Conservation (phyloP, 1,140 invertebrate species). For the Marisa cornuarietis region DNA sequence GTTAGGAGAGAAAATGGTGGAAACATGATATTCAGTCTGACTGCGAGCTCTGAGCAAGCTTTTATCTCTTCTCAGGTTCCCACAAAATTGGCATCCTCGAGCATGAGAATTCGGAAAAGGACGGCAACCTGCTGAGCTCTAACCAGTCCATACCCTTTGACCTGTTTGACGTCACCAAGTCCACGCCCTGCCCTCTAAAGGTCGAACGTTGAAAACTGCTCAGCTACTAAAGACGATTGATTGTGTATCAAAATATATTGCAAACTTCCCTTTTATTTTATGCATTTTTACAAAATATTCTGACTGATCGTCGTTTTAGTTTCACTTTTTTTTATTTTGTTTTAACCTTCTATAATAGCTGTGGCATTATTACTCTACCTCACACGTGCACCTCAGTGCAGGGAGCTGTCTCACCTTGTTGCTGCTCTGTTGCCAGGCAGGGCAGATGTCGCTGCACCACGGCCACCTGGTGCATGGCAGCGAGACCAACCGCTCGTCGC, state of each 20-base stretch:
- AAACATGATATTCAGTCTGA: too few species aligned
- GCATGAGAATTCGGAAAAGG: conserved; percentile 31
- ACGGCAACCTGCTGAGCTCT: conserved; percentile 46
- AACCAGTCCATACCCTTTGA: conserved; percentile 47
- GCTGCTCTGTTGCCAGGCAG: conserved; percentile 26
- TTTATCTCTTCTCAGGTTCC: conserved; percentile 33
- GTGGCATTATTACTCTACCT: neutral
- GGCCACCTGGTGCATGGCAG: conserved; percentile 51
- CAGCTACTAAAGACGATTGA: too few species aligned
- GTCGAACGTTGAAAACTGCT: too few species aligned
- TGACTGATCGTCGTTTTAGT: neutral
- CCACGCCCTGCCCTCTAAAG: conserved; percentile 43
- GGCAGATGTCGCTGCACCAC: conserved; percentile 50
- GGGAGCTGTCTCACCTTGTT: too few species aligned
- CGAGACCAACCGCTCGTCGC: conserved; percentile 41
- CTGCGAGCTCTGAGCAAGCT: neutral
- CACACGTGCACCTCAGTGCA: too few species aligned
- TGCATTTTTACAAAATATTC: neutral
- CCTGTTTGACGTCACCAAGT: conserved; percentile 36
- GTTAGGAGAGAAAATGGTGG: too few species aligned
- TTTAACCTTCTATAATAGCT: neutral
- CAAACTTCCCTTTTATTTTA: neutral
- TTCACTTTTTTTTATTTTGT: neutral
- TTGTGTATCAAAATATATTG: neutral
- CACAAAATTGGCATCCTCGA: conserved; percentile 46